Evolutionary conservation across 37 sponge, comb jelly and placozoan genomes (phyloP), one percentile per base, ranked within the genome.

Genomic region (Haliclona indistincta): DNA sequence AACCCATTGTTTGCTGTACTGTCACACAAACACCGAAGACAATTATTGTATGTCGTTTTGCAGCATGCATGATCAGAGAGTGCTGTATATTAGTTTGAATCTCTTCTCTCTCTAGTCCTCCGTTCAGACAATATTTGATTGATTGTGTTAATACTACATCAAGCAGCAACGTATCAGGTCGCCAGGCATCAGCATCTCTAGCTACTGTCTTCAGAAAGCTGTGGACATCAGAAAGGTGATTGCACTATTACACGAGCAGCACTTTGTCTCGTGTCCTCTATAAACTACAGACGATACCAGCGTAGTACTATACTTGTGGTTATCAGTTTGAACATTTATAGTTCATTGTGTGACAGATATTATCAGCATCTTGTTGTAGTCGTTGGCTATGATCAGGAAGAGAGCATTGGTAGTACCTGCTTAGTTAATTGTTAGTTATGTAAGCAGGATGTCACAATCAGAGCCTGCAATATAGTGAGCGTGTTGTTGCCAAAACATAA

Each of bases 151-250:
- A 47, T 32, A 28, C 76, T 11, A 34, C 29, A n/a, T 41, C 49
- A 0, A 8, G n/a, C 42, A 35, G 38, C 29, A 60, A 64, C 15
- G 63, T 56, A 4, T 45, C 83, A 0, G 1, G n/a, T 45, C 44
- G 38, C 29, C 43, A 64, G 15, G 63, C 43, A 4, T 45, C 83
- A 23, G 64, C 71, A 38, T 54, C 69, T 30, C 67, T 88, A 19
- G 61, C 86, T 10, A 38, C 63, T 11, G 55, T 93, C 36, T 82
- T 84, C 47, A 80, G 78, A 67, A 78, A 84, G 17, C 80, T 88
- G 82, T 93, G 94, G 94, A 38, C 67, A 30, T 61, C 82, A 30
- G 72, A 84, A 11, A 76, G 84, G 94, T 93, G 37, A 70, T 71
- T 49, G 34, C 32, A 66, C 38, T 33, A 13, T 26, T 66, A 34